Conservation (phyloP, 2,113 vertebrate genomes). For the Coregonus clupeaformis region DNA sequence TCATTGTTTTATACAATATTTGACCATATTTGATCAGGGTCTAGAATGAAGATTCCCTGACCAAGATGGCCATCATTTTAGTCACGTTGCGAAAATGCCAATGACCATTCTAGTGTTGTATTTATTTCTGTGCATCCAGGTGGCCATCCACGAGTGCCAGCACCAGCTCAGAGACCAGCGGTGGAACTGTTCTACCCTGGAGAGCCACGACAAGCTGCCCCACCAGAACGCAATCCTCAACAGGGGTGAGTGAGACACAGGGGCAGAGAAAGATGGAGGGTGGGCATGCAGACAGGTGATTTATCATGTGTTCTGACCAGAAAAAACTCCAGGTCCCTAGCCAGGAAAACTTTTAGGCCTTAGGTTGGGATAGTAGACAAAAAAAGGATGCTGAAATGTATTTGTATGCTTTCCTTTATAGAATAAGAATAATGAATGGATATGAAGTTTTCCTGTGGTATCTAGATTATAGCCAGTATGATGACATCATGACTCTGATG, state of each 20-base stretch:
- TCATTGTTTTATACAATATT: too few relatives aligned
- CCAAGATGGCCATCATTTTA: too few relatives aligned
- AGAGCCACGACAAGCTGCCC: conserved; percentile 80
- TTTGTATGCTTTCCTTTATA: too few relatives aligned
- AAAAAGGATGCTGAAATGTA: too few relatives aligned
- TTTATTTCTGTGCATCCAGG: conserved; percentile 22
- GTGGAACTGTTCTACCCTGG: conserved; percentile 90
- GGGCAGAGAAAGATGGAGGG: conserved; percentile 9
- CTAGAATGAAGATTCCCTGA: too few relatives aligned
- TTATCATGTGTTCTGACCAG: neutral
- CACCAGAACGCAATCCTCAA: conserved; percentile 85
- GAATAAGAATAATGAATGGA: neutral
- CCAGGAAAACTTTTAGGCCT: too few relatives aligned
- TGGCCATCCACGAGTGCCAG: conserved; percentile 90
- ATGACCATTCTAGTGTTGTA: too few relatives aligned
- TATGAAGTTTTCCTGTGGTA: neutral
- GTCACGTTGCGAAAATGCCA: too few relatives aligned
- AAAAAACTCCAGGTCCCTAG: too few relatives aligned
- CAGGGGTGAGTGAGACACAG: conserved; percentile 76
- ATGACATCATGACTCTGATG: neutral
- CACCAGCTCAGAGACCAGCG: conserved; percentile 87
- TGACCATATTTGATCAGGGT: too few relatives aligned
- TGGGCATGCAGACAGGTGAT: neutral
- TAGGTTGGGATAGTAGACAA: too few relatives aligned
- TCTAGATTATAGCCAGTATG: neutral